These are phyloP conservation scores for Drosophila mojavensis DNA, from an alignment of 1,140 invertebrate species.

Conservation along the genomic window DNA sequence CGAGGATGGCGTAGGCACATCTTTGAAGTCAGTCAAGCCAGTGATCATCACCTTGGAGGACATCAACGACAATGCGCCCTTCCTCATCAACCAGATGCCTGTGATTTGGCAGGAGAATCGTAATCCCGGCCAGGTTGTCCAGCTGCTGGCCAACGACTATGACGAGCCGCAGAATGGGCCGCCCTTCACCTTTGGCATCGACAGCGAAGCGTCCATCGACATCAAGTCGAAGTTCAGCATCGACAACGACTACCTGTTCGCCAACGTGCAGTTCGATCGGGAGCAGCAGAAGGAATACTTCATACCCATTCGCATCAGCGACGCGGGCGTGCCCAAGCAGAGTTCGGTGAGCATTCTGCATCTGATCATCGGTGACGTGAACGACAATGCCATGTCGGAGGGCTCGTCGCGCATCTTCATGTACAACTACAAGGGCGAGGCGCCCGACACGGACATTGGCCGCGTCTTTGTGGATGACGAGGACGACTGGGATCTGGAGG, in stretches of 20 bases:
- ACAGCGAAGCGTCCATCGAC: slow-evolving; percentile 87
- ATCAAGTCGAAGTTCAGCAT: slow-evolving; percentile 90
- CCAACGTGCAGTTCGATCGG: slow-evolving; percentile 92
- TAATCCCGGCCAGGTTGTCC: slow-evolving; percentile 87
- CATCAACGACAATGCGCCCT: slow-evolving; percentile 96
- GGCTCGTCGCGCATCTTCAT: slow-evolving; percentile 95
- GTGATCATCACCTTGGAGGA: slow-evolving; percentile 91
- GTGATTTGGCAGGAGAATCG: slow-evolving; percentile 94
- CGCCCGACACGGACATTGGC: slow-evolving; percentile 92
- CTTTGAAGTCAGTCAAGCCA: slow-evolving; percentile 87
- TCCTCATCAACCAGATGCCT: slow-evolving; percentile 90
- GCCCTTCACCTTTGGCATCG: slow-evolving; percentile 91
- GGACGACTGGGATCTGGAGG: slow-evolving; percentile 96
- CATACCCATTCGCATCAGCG: slow-evolving; percentile 94
- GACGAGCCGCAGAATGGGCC: slow-evolving; percentile 92
- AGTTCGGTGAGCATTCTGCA: slow-evolving; percentile 91
- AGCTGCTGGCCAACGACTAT: slow-evolving; percentile 91
- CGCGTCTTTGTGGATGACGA: slow-evolving; percentile 95
- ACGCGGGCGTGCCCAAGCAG: slow-evolving; percentile 89
- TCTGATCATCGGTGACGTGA: slow-evolving; percentile 95
- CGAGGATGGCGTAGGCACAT: slow-evolving; percentile 89
- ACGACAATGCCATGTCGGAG: slow-evolving; percentile 93
- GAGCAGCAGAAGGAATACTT: slow-evolving; percentile 94
- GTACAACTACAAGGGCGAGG: slow-evolving; percentile 93
- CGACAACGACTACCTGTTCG: slow-evolving; percentile 85